A percentile compares a stretch with the other conserved stretches of the same genome.
Evolutionary conservation across 2,113 vertebrate species (phyloP).

Genomic region (Python bivittatus): DNA sequence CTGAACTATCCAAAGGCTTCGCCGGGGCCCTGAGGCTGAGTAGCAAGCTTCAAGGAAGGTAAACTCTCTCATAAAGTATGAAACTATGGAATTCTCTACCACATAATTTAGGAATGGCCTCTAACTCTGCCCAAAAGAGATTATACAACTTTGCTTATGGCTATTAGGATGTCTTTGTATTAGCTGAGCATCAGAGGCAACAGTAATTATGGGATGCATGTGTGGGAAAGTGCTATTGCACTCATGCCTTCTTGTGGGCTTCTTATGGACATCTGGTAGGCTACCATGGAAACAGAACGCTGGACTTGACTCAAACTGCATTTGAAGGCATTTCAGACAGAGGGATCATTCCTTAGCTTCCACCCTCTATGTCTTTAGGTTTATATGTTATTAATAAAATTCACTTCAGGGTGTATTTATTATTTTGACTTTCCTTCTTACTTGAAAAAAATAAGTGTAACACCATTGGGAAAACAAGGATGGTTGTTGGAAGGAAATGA

Average conservation of each 20-base stretch:
- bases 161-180: not conserved
- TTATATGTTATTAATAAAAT: not conserved
- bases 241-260: not conserved
- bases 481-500: not conserved
- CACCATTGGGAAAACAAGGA: not conserved
- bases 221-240: not conserved
- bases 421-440: not conserved
- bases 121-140: not conserved
- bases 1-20: not conserved
- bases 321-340: not conserved
- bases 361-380: not conserved
- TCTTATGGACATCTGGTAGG: not conserved
- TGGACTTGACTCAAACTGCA: not conserved
- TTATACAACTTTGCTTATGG: not conserved
- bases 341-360: not conserved
- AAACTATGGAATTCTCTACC: not conserved
- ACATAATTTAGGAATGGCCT: not conserved
- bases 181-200: not conserved
- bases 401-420: not conserved
- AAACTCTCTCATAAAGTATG: fast-evolving
- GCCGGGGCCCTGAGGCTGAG: not conserved
- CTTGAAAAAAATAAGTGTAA: not conserved
- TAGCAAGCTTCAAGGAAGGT: not conserved
- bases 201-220: not conserved
- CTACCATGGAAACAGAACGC: not conserved